phyloP scores from a whole-genome alignment of 2,113 vertebrate species.

The Thalassarche chlororhynchos region DNA sequence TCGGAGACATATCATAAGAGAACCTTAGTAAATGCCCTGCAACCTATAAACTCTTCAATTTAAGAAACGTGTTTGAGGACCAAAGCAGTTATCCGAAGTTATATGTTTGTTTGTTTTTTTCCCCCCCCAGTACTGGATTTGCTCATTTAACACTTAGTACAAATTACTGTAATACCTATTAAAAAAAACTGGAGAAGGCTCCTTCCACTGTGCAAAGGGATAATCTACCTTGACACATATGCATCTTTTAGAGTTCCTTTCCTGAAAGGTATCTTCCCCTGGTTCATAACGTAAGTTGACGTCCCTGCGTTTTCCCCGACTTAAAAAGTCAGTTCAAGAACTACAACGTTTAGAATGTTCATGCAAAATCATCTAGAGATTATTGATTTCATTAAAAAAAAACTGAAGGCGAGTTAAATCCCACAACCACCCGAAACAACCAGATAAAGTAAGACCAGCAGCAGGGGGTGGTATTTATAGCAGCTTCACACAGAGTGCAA shows the following conservation, averaged over 20 bases:
- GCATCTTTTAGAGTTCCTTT: neutral
- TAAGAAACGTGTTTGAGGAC: neutral
- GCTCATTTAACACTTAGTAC: neutral
- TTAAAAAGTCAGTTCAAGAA: neutral
- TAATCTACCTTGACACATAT: neutral
- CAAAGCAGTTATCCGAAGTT: neutral
- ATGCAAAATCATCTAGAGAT: neutral
- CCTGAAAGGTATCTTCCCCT: neutral
- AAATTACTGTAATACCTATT: neutral
- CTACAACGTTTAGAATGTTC: neutral
- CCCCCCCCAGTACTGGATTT: neutral
- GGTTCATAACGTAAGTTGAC: neutral
- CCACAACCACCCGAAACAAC: neutral
- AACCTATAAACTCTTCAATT: neutral
- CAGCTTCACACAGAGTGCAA: neutral
- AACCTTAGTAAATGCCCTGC: neutral
- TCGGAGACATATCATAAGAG: neutral
- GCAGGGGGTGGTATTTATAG: slow-evolving; percentile 30
- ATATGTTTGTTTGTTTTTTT: accelerated
- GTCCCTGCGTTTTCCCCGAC: neutral
- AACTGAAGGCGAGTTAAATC: neutral
- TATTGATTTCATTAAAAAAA: neutral
- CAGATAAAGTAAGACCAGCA: neutral
- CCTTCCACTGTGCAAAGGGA: neutral
- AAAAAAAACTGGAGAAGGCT: neutral